Evolutionary conservation across 2,797 vertebrate species (phyloP).

Genomic region (Pangasius sanitwongsei): DNA sequence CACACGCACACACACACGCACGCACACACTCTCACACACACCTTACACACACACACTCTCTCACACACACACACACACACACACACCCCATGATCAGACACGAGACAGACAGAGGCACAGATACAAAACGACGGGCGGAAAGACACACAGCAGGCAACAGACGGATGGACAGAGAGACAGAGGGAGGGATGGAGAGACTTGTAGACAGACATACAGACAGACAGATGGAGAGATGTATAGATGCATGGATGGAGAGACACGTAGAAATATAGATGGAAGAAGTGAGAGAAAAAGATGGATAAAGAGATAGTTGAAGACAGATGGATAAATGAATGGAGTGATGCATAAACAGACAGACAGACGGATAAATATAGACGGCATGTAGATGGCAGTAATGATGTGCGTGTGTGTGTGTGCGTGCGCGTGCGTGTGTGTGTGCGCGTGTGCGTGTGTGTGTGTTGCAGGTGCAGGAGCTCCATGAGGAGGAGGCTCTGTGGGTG

Average conservation of each 20-base stretch:
- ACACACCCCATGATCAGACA: not conserved
- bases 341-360: not conserved
- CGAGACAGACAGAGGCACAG: not conserved
- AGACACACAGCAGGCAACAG: too few relatives aligned
- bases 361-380: not conserved
- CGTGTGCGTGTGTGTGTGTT: too few relatives aligned
- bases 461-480: slow-evolving; percentile 95
- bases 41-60: not conserved
- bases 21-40: too few relatives aligned
- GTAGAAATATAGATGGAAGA: not conserved
- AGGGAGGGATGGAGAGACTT: not conserved
- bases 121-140: not conserved
- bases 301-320: not conserved
- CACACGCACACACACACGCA: not conserved
- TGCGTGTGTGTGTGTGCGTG: not conserved
- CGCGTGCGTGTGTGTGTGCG: too few relatives aligned
- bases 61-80: not conserved
- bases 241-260: too few relatives aligned
- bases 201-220: not conserved
- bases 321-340: not conserved
- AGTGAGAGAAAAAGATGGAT: too few relatives aligned
- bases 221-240: not conserved
- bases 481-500: slow-evolving; percentile 97
- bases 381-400: not conserved
- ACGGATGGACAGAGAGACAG: not conserved